These are phyloP conservation scores for Cecropterus lyciades DNA, from an alignment of 1,140 invertebrate species.

Conservation along the genomic window DNA sequence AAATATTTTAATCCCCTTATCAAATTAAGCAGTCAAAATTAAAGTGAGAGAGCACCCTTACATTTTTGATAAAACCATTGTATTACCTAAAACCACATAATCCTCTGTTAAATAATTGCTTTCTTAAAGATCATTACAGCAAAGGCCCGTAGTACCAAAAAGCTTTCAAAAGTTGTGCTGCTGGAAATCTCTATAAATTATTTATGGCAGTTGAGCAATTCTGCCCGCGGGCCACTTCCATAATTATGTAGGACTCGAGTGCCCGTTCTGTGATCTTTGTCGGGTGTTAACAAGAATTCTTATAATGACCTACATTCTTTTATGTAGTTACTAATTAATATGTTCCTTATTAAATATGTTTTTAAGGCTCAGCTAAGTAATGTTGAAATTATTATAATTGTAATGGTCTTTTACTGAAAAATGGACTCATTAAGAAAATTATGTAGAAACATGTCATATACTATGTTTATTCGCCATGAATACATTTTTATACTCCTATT, in stretches of 20 bases:
- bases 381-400: too few relatives aligned
- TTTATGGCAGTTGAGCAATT: conserved; percentile 77
- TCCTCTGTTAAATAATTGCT: conserved; percentile 35
- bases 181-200: conserved; percentile 76
- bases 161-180: conserved; percentile 66
- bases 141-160: conserved; percentile 54
- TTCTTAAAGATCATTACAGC: conserved; percentile 41
- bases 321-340: neutral
- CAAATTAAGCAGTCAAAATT: neutral
- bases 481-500: too few relatives aligned
- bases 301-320: neutral
- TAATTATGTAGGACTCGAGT: conserved; percentile 71
- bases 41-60: neutral
- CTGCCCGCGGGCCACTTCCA: conserved; percentile 53
- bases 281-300: conserved; percentile 43
- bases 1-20: neutral
- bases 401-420: too few relatives aligned
- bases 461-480: too few relatives aligned
- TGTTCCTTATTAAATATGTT: too few relatives aligned
- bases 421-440: too few relatives aligned
- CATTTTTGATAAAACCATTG: conserved; percentile 16
- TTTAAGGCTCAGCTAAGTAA: too few relatives aligned
- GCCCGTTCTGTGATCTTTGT: conserved; percentile 52
- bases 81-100: conserved; percentile 18
- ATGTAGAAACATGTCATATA: too few relatives aligned